Evolutionary conservation across 2,797 vertebrate species (phyloP), one percentile per base, ranked within the genome.

Genomic region (Diplodus sargus): DNA sequence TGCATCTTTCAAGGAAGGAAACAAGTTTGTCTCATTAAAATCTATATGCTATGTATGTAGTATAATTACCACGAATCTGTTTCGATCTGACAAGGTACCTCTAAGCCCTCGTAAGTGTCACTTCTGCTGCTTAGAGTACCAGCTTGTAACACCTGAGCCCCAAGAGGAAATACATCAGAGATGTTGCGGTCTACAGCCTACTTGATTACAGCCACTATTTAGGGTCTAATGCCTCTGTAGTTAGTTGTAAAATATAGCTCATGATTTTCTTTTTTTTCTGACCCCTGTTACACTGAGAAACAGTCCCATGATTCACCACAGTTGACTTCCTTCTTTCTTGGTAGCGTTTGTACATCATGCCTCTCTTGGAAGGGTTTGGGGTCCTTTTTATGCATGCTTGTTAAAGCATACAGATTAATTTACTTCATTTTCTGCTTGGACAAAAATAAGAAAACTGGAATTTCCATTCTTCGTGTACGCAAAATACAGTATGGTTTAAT

Each of bases 281-380:
- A 70, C 49, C 7, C 3, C 34, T 68, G 48, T 78, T 85, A 25
- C 51, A 45, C 62, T 76, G 34, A 83, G 47, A 81, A 85, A 85
- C 52, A 74, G 85, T 93, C 90, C 89, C 85, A 89, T 86, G 90
- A 85, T 86, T 87, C 22, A 65, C 80, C 82, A 80, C 82, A 87
- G 43, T 77, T 56, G 20, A 88, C 88, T 92, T 93, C 85, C 87
- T 87, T 69, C 69, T 84, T 89, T 65, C 72, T 74, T 72, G 57
- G 63, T 72, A 58, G 60, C 23, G 18, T 80, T 79, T 82, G 56
- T 71, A 70, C 61, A 70, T 68, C 28, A 59, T 49, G 51, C 20
- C 15, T 78, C 58, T 74, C 63, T 54, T 61, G 22, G n/a, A 59
- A n/a, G 8, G 6, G 14, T 13, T 25, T 64, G 22, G 58, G 74